Base-by-base conservation (phyloP, 2,888 invertebrate genomes). In the Clepsis dumicolana region DNA sequence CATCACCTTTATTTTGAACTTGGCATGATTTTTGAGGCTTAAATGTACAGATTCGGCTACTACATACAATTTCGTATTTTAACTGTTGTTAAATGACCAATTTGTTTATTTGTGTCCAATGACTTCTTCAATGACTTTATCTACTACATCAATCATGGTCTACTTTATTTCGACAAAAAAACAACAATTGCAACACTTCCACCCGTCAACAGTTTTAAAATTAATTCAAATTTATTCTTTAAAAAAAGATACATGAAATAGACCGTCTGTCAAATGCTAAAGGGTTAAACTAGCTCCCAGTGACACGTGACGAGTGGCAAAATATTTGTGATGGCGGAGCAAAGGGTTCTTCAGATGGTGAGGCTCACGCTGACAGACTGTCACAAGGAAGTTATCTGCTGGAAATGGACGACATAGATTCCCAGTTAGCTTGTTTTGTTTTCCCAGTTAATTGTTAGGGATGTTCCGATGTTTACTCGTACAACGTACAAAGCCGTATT, bases 311-410 rank as follows among this genome's bases (percentile, higher is more conserved):
- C 87, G 80, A 81, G 80, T 90, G 77, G 87, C 87, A 77, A 85
- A 90, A 89, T 89, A 89, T 90, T 87, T 85, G 82, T 86, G 80
- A 76, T 85, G 87, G 86, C 18, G 18, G 7, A 8, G 44, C 87
- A 79, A 81, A 90, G 88, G 88, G 91, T 67, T 57, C 88, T 87
- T 89, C 77, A 72, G 69, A 72, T 76, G 81, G 74, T 70, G 79
- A 77, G 78, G 77, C 75, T 81, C 74, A 71, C 70, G n/a, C 71
- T 77, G 83, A 78, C 82, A 81, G 60, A 72, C 70, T 71, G 71
- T 73, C 68, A 70, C 54, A 72, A 72, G 68, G 29, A 62, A 67
- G 64, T 60, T 73, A 73, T 75, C 4, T 50, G n/a, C 38, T 38
- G 27, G 29, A 52, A 52, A 27, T n/a, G 4, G 3, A 48, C 18